Evolutionary conservation across 1,140 invertebrate genomes (phyloP), one percentile per base, ranked within the genome.

Genomic region (Trichoplusia ni): DNA sequence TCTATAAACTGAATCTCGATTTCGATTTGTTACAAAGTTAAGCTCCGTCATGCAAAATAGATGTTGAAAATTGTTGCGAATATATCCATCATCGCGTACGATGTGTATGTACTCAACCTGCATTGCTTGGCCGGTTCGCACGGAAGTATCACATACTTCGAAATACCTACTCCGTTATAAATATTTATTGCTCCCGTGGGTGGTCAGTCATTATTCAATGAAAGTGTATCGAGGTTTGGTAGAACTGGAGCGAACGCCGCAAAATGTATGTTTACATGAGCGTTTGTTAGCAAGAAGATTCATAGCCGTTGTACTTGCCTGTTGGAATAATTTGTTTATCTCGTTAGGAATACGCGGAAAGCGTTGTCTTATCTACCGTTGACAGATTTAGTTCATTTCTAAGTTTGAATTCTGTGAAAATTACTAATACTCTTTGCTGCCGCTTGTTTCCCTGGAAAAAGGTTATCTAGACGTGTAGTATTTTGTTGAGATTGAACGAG

Each of bases 181-280:
- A 69, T 69, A 69, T 69, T 69, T 69, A 69, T 69, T 69, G 38
- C 38, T 47, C 21, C 44, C 47, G 61, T 69, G 67, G 67, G 67
- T 69, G 67, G 67, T 58, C 67, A 29, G 66, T 47, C 67, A 69
- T 69, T 69, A 69, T 64, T 69, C 61, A 69, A 69, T 64, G 53
- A 68, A 59, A 59, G 42, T 54, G 21, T 59, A 33, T 51, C 13
- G 53, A 54, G 60, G 66, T 68, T 42, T 53, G 60, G 46, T 46
- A 44, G 35, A 66, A 60, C 56, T 61, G 38, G 65, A 62, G 56
- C 56, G 21, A 60, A 60, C 37, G 29, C 56, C 40, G 40, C 40
- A 40, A 44, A 46, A 37, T 58, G 31, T 46, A 13, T 59, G 40
- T 60, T 60, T 60, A 60, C 27, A 33, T 35, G 29, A 46, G n/a